These are phyloP conservation scores for Bos javanicus DNA, from an alignment of 2,113 vertebrate genomes.

Conservation along the genomic window DNA sequence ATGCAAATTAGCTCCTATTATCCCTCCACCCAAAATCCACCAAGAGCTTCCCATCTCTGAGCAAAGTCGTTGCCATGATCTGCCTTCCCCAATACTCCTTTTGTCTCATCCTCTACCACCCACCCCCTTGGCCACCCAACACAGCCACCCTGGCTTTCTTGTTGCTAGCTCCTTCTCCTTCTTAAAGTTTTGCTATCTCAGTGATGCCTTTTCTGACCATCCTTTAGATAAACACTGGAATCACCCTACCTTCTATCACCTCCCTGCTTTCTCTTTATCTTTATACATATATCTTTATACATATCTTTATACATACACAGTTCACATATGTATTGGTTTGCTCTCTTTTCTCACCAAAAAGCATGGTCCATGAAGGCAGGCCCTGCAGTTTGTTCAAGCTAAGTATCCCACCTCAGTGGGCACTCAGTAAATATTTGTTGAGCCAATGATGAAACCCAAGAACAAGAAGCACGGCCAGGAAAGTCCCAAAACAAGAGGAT, in stretches of 20 bases:
- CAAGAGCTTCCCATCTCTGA: neutral
- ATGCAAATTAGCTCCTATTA: neutral
- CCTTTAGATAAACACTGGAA: neutral
- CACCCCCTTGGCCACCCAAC: fast-evolving
- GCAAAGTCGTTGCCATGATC: neutral
- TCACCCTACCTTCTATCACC: neutral
- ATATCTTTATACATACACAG: neutral
- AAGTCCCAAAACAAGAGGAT: neutral
- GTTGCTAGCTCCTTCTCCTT: neutral
- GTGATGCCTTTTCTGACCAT: neutral
- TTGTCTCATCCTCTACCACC: neutral
- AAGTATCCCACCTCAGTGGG: neutral
- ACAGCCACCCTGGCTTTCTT: neutral
- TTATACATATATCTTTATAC: neutral
- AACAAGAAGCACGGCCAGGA: neutral
- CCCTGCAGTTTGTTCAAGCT: neutral
- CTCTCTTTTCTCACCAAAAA: neutral
- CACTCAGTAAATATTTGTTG: neutral
- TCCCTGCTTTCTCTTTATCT: neutral
- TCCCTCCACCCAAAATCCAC: neutral
- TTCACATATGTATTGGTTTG: neutral
- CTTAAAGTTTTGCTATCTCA: neutral
- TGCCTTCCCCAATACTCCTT: neutral
- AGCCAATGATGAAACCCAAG: neutral
- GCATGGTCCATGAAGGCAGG: neutral